Percentiles rank a stretch among this genome's conserved stretches.
phyloP scores from a whole-genome alignment of 2,113 vertebrate species.

The Cynocephalus volans region DNA sequence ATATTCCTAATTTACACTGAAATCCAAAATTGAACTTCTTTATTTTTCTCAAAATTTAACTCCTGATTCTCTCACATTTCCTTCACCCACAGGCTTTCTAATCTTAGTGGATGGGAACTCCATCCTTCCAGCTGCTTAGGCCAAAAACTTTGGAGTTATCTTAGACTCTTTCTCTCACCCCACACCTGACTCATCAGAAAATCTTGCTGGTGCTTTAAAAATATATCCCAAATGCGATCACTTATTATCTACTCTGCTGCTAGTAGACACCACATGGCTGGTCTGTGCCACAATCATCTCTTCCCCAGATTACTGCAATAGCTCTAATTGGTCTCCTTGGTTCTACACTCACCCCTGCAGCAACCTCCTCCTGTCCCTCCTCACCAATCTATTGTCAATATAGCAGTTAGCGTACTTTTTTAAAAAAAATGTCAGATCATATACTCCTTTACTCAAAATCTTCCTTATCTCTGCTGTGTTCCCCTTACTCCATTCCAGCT shows the following conservation, averaged over 20 bases:
- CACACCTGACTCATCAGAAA: not conserved
- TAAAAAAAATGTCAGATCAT: not conserved
- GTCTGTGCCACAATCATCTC: not conserved
- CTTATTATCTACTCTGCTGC: not conserved
- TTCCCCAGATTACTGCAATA: not conserved
- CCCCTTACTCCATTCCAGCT: not conserved
- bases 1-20: not conserved
- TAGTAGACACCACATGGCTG: not conserved
- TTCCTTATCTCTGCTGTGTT: not conserved
- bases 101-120: not conserved
- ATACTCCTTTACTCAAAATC: not conserved
- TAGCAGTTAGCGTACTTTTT: not conserved
- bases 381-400: not conserved
- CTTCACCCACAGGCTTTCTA: not conserved
- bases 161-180: not conserved
- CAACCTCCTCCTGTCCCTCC: too few species aligned
- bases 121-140: not conserved
- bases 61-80: not conserved
- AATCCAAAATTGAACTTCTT: not conserved
- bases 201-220: conserved; percentile 44
- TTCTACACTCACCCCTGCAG: not conserved
- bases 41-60: not conserved
- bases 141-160: not conserved
- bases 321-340: not conserved
- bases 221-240: not conserved